Evolutionary conservation across 2,113 vertebrate genomes (phyloP).

Genomic region (Lamprologus speciosus): DNA sequence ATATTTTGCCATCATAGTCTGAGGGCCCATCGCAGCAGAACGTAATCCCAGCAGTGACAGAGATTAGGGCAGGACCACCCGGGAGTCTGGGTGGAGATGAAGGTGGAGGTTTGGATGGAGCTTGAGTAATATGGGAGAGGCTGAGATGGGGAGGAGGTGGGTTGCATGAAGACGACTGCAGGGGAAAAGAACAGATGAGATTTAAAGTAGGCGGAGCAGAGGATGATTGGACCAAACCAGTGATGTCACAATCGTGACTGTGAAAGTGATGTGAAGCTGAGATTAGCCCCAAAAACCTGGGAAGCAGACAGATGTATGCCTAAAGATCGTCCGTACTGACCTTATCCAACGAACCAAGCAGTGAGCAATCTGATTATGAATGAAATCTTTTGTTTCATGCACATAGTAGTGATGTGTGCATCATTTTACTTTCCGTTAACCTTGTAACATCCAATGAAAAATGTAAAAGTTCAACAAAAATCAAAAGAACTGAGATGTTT

Average conservation of each 20-base stretch:
- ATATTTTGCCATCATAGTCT: background rate
- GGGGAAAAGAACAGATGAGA: background rate
- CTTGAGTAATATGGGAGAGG: background rate
- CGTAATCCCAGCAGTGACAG: background rate
- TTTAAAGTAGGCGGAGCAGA: accelerated
- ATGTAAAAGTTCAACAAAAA: background rate
- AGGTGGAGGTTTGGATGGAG: background rate
- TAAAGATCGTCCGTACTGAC: background rate
- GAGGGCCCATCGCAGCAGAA: background rate
- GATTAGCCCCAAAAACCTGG: background rate
- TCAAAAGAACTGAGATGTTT: background rate
- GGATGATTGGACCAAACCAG: background rate
- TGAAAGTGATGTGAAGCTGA: background rate
- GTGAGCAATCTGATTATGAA: background rate
- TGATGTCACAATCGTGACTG: background rate
- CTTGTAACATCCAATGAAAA: background rate
- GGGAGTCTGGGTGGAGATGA: background rate
- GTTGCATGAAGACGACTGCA: background rate
- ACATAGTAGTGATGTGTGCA: background rate
- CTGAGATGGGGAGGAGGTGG: background rate
- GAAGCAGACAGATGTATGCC: background rate
- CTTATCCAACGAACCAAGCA: background rate
- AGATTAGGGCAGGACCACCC: background rate
- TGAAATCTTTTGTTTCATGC: background rate
- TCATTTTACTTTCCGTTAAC: background rate